These are phyloP conservation scores for Alosa alosa DNA, from an alignment of 2,113 vertebrate species.

Conservation along the genomic window DNA sequence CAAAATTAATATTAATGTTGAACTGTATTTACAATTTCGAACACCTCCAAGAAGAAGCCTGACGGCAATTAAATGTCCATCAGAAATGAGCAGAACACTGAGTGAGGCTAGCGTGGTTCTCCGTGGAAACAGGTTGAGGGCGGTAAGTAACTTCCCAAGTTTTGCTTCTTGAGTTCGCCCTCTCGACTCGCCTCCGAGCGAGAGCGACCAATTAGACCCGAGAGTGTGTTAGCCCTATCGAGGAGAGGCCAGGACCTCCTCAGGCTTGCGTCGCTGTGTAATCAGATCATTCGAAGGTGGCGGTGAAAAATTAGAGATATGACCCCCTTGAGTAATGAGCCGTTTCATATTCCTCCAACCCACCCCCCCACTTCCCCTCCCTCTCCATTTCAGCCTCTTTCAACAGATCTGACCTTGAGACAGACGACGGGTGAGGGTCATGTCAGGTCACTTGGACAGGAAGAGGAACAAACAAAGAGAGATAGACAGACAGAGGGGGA, in stretches of 20 bases:
- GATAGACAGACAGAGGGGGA: no score
- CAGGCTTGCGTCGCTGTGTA: background rate
- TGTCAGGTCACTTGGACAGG: no score
- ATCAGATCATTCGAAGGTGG: background rate
- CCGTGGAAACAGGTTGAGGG: background rate
- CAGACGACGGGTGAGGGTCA: no score
- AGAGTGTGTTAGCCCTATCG: background rate
- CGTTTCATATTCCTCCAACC: background rate
- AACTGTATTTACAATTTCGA: background rate
- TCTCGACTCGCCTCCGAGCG: background rate
- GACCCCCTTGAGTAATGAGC: background rate
- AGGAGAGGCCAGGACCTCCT: background rate
- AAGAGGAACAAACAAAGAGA: no score
- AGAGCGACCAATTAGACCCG: background rate
- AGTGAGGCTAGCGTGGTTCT: background rate
- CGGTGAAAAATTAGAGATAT: no score
- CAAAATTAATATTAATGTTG: background rate
- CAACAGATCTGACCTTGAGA: no score
- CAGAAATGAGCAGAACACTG: background rate
- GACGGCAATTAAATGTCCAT: background rate
- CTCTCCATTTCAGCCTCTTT: no score
- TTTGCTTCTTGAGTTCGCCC: background rate
- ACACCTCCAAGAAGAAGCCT: background rate
- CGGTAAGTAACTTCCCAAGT: no score
- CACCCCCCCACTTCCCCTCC: no score